phyloP scores from a whole-genome alignment of 1,140 invertebrate species.

The Zaprionus taronus region DNA sequence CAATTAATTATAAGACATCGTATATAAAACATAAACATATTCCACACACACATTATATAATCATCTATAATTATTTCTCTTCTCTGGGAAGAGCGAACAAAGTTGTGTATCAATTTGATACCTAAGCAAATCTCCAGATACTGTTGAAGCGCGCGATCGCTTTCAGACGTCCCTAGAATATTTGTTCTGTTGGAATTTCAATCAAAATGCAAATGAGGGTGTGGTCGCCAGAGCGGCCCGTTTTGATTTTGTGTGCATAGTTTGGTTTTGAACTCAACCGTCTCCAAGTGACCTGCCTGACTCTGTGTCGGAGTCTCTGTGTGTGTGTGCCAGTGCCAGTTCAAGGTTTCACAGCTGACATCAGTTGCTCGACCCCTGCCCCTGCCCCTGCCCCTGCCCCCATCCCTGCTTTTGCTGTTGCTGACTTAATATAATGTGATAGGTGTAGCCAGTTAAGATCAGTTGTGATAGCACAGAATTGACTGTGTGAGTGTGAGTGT shows the following conservation, averaged over 20 bases:
- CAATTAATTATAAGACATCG: no score
- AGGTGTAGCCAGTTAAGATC: slow-evolving; percentile 7
- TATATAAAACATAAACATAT: no score
- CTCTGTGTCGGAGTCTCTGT: neutral
- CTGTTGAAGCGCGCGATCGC: neutral
- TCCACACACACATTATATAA: neutral
- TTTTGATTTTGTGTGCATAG: neutral
- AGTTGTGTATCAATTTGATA: neutral
- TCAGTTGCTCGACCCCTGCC: neutral
- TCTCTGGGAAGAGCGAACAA: neutral
- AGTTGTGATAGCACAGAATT: neutral
- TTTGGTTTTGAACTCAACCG: slow-evolving; percentile 21
- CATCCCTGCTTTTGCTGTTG: neutral
- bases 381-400: neutral
- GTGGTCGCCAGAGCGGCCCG: slow-evolving; percentile 9
- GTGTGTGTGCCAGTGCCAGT: neutral
- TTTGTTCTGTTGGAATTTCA: slow-evolving; percentile 3
- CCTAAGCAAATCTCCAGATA: neutral
- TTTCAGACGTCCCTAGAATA: neutral
- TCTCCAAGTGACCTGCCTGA: neutral
- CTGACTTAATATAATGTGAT: slow-evolving; percentile 8
- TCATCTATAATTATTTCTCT: neutral
- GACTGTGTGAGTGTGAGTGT: neutral
- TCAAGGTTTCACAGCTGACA: slow-evolving; percentile 20
- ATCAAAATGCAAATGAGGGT: slow-evolving; percentile 41